Evolutionary conservation across 2,797 vertebrate species (phyloP).

Genomic region (Notoglanidium macrostoma): DNA sequence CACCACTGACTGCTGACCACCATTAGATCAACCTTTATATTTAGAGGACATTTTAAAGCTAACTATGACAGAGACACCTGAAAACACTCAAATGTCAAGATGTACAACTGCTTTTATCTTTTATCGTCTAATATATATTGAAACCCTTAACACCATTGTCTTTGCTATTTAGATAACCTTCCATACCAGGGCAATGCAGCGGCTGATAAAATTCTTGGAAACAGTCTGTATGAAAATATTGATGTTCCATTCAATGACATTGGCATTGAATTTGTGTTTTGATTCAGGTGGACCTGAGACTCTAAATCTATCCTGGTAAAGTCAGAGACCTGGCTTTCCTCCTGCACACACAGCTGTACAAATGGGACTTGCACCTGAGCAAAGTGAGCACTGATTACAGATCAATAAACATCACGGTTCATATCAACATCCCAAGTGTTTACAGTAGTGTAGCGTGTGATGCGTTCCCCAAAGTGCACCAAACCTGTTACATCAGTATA

Average conservation of each 20-base stretch:
- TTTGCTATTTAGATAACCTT: background rate
- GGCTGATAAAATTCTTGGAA: constrained; percentile 19
- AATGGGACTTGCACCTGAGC: constrained; percentile 63
- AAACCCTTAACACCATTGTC: background rate
- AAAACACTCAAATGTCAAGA: background rate
- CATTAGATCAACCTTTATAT: background rate
- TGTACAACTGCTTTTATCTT: background rate
- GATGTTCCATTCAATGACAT: constrained; percentile 33
- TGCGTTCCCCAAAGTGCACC: background rate
- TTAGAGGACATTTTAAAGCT: background rate
- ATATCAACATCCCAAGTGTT: constrained; percentile 36
- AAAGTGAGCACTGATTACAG: constrained; percentile 38
- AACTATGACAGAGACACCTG: background rate
- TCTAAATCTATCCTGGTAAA: constrained; percentile 25
- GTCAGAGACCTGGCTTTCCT: constrained; percentile 54
- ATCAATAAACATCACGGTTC: constrained; percentile 39
- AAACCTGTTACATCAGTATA: background rate
- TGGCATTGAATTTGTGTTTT: constrained; percentile 26
- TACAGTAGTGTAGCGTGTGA: constrained; percentile 8
- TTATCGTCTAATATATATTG: background rate
- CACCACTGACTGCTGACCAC: background rate
- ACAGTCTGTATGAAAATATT: constrained; percentile 27
- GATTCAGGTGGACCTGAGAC: constrained; percentile 20
- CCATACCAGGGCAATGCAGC: background rate
- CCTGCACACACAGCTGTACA: constrained; percentile 70